Evolutionary conservation across 2,888 invertebrate genomes (phyloP).

Genomic region (Charanyca ferruginea): DNA sequence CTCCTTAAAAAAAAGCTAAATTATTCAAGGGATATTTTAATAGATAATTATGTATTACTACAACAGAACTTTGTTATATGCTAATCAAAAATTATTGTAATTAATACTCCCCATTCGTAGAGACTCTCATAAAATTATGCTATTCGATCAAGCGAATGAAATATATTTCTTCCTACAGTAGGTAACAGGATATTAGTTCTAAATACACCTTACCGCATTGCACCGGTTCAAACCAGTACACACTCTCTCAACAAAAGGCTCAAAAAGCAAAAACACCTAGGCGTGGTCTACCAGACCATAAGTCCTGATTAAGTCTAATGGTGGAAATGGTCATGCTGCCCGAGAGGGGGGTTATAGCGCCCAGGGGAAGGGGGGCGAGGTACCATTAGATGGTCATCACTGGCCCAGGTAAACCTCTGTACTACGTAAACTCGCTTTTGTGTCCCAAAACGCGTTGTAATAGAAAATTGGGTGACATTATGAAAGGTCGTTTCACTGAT

Average conservation of each 20-base stretch:
- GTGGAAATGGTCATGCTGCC: slow-evolving; percentile 66
- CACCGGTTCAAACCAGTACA: slow-evolving; percentile 41
- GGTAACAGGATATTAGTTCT: slow-evolving; percentile 9
- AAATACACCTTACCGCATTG: slow-evolving; percentile 31
- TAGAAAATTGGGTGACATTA: slow-evolving; percentile 52
- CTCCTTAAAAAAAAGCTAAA: not conserved
- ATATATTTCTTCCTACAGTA: not conserved
- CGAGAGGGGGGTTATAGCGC: slow-evolving; percentile 61
- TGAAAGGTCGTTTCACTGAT: slow-evolving; percentile 36
- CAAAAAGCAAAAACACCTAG: slow-evolving; percentile 68
- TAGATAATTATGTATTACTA: too few species aligned
- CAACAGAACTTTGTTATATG: too few species aligned
- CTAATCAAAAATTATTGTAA: too few species aligned
- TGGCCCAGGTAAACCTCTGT: slow-evolving; percentile 66
- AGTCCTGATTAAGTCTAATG: slow-evolving; percentile 81
- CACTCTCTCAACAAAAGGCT: slow-evolving; percentile 18
- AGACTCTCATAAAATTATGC: not conserved
- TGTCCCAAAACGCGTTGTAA: slow-evolving; percentile 37
- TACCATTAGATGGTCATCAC: slow-evolving; percentile 75
- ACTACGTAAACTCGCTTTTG: slow-evolving; percentile 51
- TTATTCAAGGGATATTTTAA: not conserved
- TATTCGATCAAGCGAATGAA: not conserved
- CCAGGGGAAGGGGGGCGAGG: slow-evolving; percentile 63
- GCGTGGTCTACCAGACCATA: slow-evolving; percentile 69
- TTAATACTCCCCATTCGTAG: too few species aligned